Evolutionary conservation across 2,113 vertebrate species (phyloP).

Genomic region (Chaetorhynchus papuensis): DNA sequence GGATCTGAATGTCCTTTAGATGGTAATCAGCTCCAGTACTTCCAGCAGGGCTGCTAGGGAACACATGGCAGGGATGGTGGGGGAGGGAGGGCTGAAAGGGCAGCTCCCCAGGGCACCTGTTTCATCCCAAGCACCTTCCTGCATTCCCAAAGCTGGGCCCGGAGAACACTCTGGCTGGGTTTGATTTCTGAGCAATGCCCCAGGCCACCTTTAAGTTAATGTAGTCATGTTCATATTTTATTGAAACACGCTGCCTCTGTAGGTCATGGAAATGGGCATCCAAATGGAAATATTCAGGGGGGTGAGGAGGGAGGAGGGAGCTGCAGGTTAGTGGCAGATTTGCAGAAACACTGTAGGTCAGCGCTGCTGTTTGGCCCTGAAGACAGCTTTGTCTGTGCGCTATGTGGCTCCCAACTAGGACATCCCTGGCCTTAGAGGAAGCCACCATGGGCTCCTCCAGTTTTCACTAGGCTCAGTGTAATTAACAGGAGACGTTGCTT

Average conservation of each 20-base stretch:
- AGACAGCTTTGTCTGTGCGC: neutral
- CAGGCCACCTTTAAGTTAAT: conserved; percentile 26
- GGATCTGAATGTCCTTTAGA: neutral
- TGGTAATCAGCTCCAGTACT: neutral
- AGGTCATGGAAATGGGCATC: conserved; percentile 7
- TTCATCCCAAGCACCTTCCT: neutral
- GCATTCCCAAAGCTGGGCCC: neutral
- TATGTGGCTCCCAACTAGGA: neutral
- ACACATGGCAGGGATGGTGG: neutral
- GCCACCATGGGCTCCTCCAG: neutral
- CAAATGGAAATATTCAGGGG: neutral
- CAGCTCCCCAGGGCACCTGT: neutral
- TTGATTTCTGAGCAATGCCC: conserved; percentile 1
- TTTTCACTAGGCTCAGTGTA: neutral
- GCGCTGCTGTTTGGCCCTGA: neutral
- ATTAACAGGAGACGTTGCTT: neutral
- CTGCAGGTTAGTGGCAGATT: neutral
- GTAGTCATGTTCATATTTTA: conserved; percentile 22
- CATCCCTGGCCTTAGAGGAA: neutral
- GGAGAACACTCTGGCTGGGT: neutral
- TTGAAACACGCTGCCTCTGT: neutral
- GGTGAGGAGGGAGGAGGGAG: neutral
- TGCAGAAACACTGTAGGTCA: neutral
- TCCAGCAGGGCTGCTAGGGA: neutral
- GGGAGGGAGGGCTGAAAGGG: neutral